Conservation (phyloP, 37 sponge, comb jelly and placozoan genomes). For the Haliclona indistincta region DNA sequence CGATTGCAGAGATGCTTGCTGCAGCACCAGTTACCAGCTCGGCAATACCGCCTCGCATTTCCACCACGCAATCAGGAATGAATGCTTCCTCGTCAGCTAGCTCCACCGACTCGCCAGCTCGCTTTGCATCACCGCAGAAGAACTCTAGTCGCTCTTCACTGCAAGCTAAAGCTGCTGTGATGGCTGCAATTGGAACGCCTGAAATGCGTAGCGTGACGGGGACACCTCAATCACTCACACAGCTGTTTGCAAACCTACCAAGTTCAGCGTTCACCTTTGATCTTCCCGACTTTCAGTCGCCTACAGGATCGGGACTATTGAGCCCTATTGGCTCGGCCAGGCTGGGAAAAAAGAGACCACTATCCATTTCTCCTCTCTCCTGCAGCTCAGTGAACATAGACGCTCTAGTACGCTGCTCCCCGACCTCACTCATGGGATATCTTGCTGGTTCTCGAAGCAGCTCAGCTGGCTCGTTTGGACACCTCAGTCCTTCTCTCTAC, state of each 20-base stretch:
- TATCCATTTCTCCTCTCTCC: constrained; percentile 87
- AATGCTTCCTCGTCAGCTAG: too few species aligned
- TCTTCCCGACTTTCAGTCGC: constrained; percentile 32
- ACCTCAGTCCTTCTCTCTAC: constrained; percentile 67
- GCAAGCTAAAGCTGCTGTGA: not conserved
- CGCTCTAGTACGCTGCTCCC: constrained; percentile 64
- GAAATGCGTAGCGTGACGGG: constrained; percentile 38
- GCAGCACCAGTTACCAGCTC: not conserved
- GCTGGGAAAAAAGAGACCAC: constrained; percentile 56
- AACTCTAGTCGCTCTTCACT: not conserved
- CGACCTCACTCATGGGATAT: constrained; percentile 66
- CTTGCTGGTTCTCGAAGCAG: constrained; percentile 49
- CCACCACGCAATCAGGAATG: not conserved
- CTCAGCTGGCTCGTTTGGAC: constrained; percentile 59
- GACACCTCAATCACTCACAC: constrained; percentile 36
- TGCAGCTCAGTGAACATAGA: constrained; percentile 63
- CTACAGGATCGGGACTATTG: constrained; percentile 41
- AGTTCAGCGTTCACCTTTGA: constrained; percentile 35
- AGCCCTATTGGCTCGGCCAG: constrained; percentile 61
- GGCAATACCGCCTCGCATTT: not conserved
- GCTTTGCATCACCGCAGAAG: not conserved
- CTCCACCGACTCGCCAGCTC: not conserved
- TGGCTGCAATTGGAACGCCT: constrained; percentile 8
- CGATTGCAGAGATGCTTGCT: not conserved
- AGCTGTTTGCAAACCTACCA: constrained; percentile 33